A percentile compares a stretch with the other conserved stretches of the same genome.
These are phyloP conservation scores for Pogonognathellus flavescens DNA, from an alignment of 1,140 invertebrate genomes.

Conservation along the genomic window DNA sequence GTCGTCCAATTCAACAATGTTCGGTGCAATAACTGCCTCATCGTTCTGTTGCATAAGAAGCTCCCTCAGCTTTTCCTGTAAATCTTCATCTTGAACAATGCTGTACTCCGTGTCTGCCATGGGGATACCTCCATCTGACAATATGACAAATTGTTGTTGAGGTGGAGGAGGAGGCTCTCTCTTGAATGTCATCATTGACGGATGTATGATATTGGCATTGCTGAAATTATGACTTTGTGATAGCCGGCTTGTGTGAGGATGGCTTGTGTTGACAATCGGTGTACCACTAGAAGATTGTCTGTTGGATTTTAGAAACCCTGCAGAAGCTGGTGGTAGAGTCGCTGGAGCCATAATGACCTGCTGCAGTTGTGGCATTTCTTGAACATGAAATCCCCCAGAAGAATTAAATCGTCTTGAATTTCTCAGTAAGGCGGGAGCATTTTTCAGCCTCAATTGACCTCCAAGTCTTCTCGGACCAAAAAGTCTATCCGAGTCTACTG, in stretches of 20 bases:
- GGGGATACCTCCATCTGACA: not conserved
- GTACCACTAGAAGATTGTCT: not conserved
- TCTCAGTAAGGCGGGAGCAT: slow-evolving; percentile 6
- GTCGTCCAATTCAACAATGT: not conserved
- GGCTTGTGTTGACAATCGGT: slow-evolving; percentile 2
- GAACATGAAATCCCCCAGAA: not conserved
- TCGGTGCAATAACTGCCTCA: not conserved
- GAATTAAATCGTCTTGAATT: slow-evolving; percentile 30
- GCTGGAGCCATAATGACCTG: slow-evolving; percentile 29
- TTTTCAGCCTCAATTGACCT: slow-evolving; percentile 14
- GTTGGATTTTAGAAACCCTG: slow-evolving; percentile 17
- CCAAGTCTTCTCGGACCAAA: slow-evolving; percentile 7
- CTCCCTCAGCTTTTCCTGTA: slow-evolving; percentile 30
- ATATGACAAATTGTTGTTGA: slow-evolving; percentile 29
- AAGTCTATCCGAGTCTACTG: slow-evolving; percentile 18
- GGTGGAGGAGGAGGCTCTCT: not conserved
- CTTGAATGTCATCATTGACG: not conserved
- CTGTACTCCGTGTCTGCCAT: slow-evolving; percentile 27
- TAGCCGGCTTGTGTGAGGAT: slow-evolving; percentile 7
- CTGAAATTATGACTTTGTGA: not conserved
- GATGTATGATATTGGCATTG: slow-evolving; percentile 2
- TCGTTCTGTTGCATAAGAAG: slow-evolving; percentile 28
- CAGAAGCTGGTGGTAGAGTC: slow-evolving; percentile 26
- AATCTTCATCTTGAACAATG: slow-evolving; percentile 39
- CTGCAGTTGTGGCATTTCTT: slow-evolving; percentile 30